Evolutionary conservation across 2,113 vertebrate genomes (phyloP).

Genomic region (Xyrauchen texanus): DNA sequence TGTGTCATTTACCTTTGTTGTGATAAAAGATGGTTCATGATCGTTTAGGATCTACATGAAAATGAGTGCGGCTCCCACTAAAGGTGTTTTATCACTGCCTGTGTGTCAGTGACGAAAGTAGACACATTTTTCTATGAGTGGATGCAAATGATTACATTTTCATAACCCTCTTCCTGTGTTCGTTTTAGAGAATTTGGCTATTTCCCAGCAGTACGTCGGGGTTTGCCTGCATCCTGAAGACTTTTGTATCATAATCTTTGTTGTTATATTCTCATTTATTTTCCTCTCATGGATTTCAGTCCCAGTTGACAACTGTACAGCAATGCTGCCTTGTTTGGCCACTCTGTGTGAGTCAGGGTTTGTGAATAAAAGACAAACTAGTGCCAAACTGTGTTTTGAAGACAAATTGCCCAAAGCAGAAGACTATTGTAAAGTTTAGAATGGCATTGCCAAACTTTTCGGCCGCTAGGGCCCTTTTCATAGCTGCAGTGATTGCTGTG

Average conservation of each 20-base stretch:
- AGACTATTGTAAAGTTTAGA: not conserved
- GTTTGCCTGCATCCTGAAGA: not conserved
- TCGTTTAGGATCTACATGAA: not conserved
- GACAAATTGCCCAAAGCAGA: constrained; percentile 1
- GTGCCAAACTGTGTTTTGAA: not conserved
- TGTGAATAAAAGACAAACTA: not conserved
- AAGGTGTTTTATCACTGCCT: not conserved
- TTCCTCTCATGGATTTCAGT: not conserved
- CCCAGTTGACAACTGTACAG: not conserved
- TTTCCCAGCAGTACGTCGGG: not conserved
- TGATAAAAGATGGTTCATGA: too few relatives aligned
- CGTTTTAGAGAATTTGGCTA: not conserved
- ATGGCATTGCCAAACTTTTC: not conserved
- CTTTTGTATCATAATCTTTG: not conserved
- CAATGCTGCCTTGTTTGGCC: not conserved
- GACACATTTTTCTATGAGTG: constrained; percentile 25
- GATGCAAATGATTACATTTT: constrained; percentile 43
- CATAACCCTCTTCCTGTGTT: not conserved
- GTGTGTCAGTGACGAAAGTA: constrained; percentile 21
- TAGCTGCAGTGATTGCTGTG: not conserved
- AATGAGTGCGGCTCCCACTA: not conserved
- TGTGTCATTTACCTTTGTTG: too few relatives aligned
- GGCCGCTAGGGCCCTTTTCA: not conserved
- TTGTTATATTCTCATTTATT: not conserved
- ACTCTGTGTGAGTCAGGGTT: not conserved